phyloP scores from a whole-genome alignment of 2,888 invertebrate species.

The Amiota communis region DNA sequence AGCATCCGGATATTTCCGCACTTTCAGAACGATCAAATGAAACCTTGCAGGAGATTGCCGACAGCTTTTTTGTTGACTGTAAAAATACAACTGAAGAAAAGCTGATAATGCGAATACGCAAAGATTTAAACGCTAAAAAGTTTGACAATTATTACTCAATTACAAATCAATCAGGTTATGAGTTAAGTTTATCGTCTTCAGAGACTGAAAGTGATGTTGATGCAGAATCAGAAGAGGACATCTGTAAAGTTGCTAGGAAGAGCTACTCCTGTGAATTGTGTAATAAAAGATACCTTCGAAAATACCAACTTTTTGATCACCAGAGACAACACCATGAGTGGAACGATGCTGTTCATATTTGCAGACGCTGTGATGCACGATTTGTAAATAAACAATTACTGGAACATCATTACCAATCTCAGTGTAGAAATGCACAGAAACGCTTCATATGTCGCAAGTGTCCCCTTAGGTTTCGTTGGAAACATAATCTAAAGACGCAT shows the following conservation, averaged over 20 bases:
- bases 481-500: constrained; percentile 67
- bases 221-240: background rate
- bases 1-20: constrained; percentile 57
- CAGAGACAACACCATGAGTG: constrained; percentile 67
- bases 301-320: constrained; percentile 69
- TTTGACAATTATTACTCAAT: constrained; percentile 70
- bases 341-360: constrained; percentile 75
- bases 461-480: constrained; percentile 69
- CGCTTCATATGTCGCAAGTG: constrained; percentile 68
- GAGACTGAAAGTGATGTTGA: constrained; percentile 55
- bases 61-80: constrained; percentile 64
- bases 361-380: constrained; percentile 75
- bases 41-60: constrained; percentile 46
- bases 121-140: constrained; percentile 55
- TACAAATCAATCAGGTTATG: constrained; percentile 69
- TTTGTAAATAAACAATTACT: constrained; percentile 75
- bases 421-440: constrained; percentile 69
- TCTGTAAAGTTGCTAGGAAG: background rate
- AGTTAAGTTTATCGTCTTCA: constrained; percentile 67
- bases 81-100: constrained; percentile 51
- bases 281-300: constrained; percentile 59
- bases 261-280: constrained; percentile 67
- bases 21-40: constrained; percentile 49
- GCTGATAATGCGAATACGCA: constrained; percentile 52
- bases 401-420: constrained; percentile 74